Conservation (phyloP, 2,797 vertebrate genomes). For the Orestias chungarensis region DNA sequence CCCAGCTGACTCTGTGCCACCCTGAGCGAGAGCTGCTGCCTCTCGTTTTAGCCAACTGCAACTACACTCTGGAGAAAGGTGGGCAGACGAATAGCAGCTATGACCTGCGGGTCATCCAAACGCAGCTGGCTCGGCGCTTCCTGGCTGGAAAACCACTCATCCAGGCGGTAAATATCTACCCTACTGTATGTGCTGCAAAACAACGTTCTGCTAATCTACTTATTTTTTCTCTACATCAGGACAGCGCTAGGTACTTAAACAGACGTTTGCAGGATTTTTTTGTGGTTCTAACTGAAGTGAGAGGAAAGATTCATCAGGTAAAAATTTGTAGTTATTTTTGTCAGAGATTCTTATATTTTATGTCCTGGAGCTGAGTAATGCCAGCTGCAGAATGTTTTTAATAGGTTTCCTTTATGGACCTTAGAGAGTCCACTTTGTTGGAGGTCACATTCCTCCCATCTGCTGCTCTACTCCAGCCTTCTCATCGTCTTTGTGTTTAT, state of each 20-base stretch:
- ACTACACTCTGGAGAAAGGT: slow-evolving; percentile 77
- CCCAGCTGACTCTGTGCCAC: slow-evolving; percentile 76
- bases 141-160: slow-evolving; percentile 78
- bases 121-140: slow-evolving; percentile 69
- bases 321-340: slow-evolving; percentile 2
- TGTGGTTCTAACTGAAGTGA: slow-evolving; percentile 71
- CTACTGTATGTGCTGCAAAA: neutral
- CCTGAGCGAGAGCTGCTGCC: slow-evolving; percentile 79
- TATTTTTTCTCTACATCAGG: slow-evolving; percentile 53
- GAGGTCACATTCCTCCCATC: slow-evolving; percentile 47
- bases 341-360: no score
- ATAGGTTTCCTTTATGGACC: slow-evolving; percentile 17
- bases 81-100: slow-evolving; percentile 64
- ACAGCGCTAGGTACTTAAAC: slow-evolving; percentile 72
- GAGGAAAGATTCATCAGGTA: slow-evolving; percentile 77
- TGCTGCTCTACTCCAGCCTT: neutral
- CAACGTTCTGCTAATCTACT: neutral
- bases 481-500: slow-evolving; percentile 28
- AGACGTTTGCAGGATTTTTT: slow-evolving; percentile 78
- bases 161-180: slow-evolving; percentile 53
- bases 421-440: slow-evolving; percentile 38
- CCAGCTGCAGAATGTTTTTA: slow-evolving; percentile 32
- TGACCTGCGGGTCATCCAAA: slow-evolving; percentile 68
- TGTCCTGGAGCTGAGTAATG: slow-evolving; percentile 32
- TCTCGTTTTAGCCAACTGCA: slow-evolving; percentile 77